Conservation (phyloP, 2,888 invertebrate species). For the Rotaria macrura region DNA sequence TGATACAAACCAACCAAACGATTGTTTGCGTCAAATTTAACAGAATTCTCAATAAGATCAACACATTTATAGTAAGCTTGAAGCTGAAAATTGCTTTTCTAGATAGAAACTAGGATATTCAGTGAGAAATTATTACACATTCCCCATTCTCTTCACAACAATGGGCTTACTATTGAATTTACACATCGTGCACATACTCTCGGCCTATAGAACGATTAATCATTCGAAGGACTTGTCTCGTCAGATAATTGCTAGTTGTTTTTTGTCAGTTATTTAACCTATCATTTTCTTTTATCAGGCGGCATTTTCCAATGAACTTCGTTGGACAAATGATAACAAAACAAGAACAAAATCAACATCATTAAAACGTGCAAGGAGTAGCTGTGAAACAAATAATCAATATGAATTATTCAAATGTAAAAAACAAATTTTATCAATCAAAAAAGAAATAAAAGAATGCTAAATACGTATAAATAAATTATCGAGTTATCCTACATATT, state of each 20-base stretch:
- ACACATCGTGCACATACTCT: no score
- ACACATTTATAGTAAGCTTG: no score
- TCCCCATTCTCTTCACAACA: no score
- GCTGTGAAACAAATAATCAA: neutral
- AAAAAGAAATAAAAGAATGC: neutral
- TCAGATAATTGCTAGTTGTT: no score
- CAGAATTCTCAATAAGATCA: no score
- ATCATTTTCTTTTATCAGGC: neutral
- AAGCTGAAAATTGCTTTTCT: no score
- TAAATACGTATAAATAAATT: neutral
- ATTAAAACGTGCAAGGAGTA: neutral
- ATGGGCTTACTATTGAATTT: no score
- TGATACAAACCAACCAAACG: no score
- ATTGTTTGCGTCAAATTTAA: no score
- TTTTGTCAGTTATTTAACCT: no score
- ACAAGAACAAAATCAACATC: neutral
- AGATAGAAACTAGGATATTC: no score
- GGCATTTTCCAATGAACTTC: neutral
- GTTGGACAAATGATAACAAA: neutral
- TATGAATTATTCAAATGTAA: neutral
- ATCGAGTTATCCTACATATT: neutral
- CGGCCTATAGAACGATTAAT: neutral
- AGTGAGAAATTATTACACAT: no score
- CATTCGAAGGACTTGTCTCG: neutral
- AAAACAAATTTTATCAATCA: neutral